These are phyloP conservation scores for Bovichtus variegatus DNA, from an alignment of 2,797 vertebrate genomes.

Conservation along the genomic window DNA sequence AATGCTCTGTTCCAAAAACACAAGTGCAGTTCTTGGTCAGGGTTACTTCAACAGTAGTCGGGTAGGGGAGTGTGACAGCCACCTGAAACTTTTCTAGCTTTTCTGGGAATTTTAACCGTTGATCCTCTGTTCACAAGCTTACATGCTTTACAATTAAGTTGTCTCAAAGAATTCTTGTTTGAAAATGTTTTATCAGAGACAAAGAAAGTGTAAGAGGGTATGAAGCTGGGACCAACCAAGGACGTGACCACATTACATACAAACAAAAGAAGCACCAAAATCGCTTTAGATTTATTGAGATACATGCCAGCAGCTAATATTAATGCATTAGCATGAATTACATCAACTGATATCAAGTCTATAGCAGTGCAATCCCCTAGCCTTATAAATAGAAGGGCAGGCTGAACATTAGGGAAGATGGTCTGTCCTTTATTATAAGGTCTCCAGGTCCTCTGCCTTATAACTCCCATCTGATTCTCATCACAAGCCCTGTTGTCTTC, in stretches of 20 bases:
- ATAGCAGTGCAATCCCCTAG: not conserved
- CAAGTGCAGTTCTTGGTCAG: not conserved
- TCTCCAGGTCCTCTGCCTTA: constrained; percentile 10
- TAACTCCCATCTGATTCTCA: constrained; percentile 56
- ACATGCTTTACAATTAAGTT: not conserved
- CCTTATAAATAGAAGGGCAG: constrained; percentile 20
- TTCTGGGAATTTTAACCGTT: not conserved
- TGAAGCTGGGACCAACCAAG: not conserved
- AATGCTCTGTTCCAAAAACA: not conserved
- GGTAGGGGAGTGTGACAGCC: not conserved
- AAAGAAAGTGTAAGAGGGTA: not conserved
- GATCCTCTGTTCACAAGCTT: not conserved
- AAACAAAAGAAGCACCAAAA: constrained; percentile 7
- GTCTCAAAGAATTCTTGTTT: not conserved
- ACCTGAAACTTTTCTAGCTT: constrained; percentile 7
- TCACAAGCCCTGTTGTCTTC: constrained; percentile 45
- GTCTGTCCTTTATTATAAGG: constrained; percentile 49
- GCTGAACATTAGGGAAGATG: constrained; percentile 22
- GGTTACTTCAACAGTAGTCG: not conserved
- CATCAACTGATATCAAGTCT: constrained; percentile 17
- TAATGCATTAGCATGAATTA: constrained; percentile 28
- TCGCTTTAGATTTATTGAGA: constrained; percentile 4
- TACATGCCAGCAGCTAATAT: constrained; percentile 18
- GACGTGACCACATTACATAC: constrained; percentile 25
- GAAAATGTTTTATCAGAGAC: constrained; percentile 14